Conservation (phyloP, 2,113 vertebrate species). For the Chaetorhynchus papuensis region DNA sequence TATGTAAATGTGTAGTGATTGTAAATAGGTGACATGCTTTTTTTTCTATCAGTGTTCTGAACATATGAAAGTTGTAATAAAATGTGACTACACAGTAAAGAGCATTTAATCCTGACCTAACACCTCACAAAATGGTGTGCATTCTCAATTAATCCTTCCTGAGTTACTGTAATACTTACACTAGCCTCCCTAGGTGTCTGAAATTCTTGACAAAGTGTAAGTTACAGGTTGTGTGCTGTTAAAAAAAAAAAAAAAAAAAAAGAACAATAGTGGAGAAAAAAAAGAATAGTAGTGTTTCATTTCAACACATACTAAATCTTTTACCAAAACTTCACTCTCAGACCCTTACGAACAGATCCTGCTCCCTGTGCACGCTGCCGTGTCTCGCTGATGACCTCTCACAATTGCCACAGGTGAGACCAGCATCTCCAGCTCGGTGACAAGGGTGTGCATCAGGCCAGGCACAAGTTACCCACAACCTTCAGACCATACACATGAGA, state of each 20-base stretch:
- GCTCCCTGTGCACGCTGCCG: fast-evolving
- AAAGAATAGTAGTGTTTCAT: not conserved
- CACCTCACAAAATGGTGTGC: not conserved
- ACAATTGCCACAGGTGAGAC: fast-evolving
- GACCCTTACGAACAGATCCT: not conserved
- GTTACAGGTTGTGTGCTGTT: not conserved
- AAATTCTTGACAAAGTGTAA: not conserved
- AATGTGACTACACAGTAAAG: constrained; percentile 65
- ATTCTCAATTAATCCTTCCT: not conserved
- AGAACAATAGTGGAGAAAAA: not conserved
- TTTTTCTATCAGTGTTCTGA: constrained; percentile 74
- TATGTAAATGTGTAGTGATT: constrained; percentile 78
- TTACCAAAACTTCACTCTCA: not conserved
- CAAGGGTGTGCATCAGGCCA: not conserved
- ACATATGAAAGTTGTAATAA: constrained; percentile 79
- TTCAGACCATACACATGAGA: not conserved
- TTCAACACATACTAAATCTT: not conserved
- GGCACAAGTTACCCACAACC: not conserved
- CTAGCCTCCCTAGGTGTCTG: not conserved
- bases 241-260: not conserved
- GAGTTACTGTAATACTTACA: not conserved
- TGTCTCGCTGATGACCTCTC: not conserved
- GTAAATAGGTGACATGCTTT: constrained; percentile 76
- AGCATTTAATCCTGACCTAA: constrained; percentile 25
- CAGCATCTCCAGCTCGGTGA: not conserved